A percentile compares a stretch with the other conserved stretches of the same genome.
phyloP scores from a whole-genome alignment of 2,888 invertebrate species.

The Abscondita cerata region DNA sequence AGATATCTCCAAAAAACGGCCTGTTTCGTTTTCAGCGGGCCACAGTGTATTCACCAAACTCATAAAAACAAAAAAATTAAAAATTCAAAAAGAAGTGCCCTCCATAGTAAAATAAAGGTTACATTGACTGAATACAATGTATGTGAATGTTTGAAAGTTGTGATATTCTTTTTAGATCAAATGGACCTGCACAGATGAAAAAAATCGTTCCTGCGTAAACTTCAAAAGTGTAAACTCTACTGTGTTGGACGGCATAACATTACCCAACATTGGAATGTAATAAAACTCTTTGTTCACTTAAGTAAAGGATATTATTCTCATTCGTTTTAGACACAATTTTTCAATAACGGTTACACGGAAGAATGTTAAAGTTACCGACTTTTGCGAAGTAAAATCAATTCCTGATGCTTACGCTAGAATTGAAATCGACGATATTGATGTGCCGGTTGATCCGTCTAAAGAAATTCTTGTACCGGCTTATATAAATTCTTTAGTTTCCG shows the following conservation, averaged over 20 bases:
- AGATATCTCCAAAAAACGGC: no score
- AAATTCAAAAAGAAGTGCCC: no score
- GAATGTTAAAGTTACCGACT: neutral
- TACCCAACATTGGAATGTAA: constrained; percentile 15
- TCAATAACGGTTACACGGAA: constrained; percentile 13
- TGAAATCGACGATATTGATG: constrained; percentile 16
- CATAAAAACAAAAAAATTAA: no score
- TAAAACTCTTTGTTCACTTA: neutral
- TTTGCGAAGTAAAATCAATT: constrained; percentile 3
- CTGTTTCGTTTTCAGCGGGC: no score
- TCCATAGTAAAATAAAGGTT: no score
- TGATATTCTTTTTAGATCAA: constrained; percentile 9
- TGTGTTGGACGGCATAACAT: constrained; percentile 4
- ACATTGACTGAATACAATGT: no score
- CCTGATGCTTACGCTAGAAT: constrained; percentile 12
- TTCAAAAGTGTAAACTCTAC: neutral
- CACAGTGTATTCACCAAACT: no score
- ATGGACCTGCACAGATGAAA: constrained; percentile 12
- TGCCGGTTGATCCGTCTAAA: constrained; percentile 18
- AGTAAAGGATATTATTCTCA: neutral
- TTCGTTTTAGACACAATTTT: constrained; percentile 14
- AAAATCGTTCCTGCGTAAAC: constrained; percentile 8
- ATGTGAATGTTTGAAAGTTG: no score
- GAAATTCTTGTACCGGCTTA: constrained; percentile 20
- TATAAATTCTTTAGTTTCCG: constrained; percentile 15